Evolutionary conservation across 2,888 invertebrate genomes (phyloP).

Genomic region (Gerris lacustris): DNA sequence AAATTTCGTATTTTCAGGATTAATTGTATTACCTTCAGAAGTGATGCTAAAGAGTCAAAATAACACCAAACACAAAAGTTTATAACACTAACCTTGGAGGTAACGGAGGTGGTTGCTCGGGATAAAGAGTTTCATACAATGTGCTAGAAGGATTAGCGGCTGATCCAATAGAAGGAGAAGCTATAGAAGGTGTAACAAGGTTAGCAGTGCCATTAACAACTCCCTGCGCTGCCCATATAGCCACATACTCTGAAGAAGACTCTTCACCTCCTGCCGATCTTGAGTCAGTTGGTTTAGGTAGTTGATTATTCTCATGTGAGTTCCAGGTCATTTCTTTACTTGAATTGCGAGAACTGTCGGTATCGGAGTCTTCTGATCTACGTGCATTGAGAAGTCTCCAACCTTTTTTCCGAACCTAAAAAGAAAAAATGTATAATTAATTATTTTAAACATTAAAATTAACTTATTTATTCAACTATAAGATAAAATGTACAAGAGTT

Average conservation of each 20-base stretch:
- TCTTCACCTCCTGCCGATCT: background rate
- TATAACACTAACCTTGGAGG: conserved; percentile 48
- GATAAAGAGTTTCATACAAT: background rate
- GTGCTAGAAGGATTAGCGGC: background rate
- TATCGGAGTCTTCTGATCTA: conserved; percentile 27
- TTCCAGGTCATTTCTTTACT: conserved; percentile 47
- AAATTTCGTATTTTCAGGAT: too few species aligned
- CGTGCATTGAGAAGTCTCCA: conserved; percentile 4
- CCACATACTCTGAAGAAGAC: conserved; percentile 50
- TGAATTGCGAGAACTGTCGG: conserved; percentile 29
- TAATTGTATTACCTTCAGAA: too few species aligned
- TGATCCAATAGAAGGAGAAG: background rate
- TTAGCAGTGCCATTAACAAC: conserved; percentile 25
- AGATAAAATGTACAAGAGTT: background rate
- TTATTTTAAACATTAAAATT: too few species aligned
- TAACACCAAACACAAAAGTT: background rate
- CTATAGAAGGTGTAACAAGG: background rate
- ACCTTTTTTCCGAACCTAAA: conserved; percentile 8
- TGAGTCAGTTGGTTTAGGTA: background rate
- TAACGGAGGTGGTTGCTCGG: conserved; percentile 47
- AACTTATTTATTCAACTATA: background rate
- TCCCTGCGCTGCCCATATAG: conserved; percentile 45
- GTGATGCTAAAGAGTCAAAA: too few species aligned
- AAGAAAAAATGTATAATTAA: too few species aligned
- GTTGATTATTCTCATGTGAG: conserved; percentile 37